Conservation (phyloP, 2,113 vertebrate genomes). For the Pristiophorus japonicus region DNA sequence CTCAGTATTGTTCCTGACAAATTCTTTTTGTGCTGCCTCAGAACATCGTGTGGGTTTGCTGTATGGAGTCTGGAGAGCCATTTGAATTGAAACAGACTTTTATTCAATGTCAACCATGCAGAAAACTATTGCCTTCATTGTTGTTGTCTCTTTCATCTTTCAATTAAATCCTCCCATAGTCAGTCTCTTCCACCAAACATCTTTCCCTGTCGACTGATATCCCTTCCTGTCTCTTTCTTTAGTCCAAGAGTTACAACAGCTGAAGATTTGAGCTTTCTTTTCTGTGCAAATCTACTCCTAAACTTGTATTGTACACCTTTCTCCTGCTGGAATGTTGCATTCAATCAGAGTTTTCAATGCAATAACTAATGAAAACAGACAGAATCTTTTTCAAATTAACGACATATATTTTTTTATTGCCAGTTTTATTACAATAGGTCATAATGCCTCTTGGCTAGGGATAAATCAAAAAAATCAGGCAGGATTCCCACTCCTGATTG, state of each 20-base stretch:
- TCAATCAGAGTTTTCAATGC: background rate
- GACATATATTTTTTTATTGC: background rate
- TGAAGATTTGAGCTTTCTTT: background rate
- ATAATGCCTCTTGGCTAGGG: background rate
- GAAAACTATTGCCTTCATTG: slow-evolving; percentile 10
- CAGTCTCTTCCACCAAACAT: background rate
- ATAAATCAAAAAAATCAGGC: background rate
- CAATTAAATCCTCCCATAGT: slow-evolving; percentile 12
- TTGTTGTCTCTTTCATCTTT: slow-evolving; percentile 13
- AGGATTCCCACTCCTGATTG: background rate
- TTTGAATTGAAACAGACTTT: slow-evolving; percentile 20
- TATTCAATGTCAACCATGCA: slow-evolving; percentile 21
- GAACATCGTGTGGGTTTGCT: background rate
- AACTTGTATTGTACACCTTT: background rate
- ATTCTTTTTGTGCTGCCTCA: background rate
- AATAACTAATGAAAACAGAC: background rate
- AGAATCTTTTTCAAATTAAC: background rate
- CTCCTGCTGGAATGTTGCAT: background rate
- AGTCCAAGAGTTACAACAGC: background rate
- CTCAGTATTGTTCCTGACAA: background rate
- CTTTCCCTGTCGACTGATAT: background rate
- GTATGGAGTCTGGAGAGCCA: background rate
- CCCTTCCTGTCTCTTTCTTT: background rate
- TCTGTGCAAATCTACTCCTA: background rate
- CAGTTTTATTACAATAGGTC: background rate